These are phyloP conservation scores for Eupleurogrammus muticus DNA, from an alignment of 2,797 vertebrate genomes.

Conservation along the genomic window DNA sequence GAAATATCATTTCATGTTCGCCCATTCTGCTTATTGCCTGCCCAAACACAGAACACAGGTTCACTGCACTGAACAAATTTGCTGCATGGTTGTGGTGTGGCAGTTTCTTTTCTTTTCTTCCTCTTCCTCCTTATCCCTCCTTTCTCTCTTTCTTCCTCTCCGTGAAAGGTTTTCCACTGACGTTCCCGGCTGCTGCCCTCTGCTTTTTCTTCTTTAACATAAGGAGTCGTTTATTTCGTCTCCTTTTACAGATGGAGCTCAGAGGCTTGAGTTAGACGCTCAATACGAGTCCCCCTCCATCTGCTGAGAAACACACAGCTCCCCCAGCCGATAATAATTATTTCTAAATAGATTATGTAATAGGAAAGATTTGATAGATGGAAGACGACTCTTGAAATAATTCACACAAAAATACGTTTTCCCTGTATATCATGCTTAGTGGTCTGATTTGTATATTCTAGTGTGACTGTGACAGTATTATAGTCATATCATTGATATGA, in stretches of 20 bases:
- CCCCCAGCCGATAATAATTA: no score
- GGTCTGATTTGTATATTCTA: no score
- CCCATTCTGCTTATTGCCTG: constrained; percentile 63
- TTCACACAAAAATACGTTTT: no score
- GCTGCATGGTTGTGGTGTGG: constrained; percentile 69
- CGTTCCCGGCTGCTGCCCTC: constrained; percentile 47
- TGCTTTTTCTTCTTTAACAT: constrained; percentile 55
- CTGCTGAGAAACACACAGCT: no score
- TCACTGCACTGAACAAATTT: constrained; percentile 77
- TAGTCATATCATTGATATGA: no score
- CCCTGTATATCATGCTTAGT: no score
- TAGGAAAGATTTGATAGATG: no score
- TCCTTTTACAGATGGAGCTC: constrained; percentile 59
- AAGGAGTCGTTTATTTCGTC: constrained; percentile 72
- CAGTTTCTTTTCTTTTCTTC: constrained; percentile 26
- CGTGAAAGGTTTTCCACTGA: constrained; percentile 60
- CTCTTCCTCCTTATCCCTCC: constrained; percentile 9
- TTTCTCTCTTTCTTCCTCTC: constrained; percentile 40
- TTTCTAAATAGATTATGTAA: no score
- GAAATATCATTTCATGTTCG: constrained; percentile 78
- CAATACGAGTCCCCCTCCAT: no score
- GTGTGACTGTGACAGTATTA: no score
- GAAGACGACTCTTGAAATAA: no score
- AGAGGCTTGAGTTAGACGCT: constrained; percentile 50
- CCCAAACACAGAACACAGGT: constrained; percentile 67